These are phyloP conservation scores for Frankliniella fusca DNA, from an alignment of 2,888 invertebrate species.

Conservation along the genomic window DNA sequence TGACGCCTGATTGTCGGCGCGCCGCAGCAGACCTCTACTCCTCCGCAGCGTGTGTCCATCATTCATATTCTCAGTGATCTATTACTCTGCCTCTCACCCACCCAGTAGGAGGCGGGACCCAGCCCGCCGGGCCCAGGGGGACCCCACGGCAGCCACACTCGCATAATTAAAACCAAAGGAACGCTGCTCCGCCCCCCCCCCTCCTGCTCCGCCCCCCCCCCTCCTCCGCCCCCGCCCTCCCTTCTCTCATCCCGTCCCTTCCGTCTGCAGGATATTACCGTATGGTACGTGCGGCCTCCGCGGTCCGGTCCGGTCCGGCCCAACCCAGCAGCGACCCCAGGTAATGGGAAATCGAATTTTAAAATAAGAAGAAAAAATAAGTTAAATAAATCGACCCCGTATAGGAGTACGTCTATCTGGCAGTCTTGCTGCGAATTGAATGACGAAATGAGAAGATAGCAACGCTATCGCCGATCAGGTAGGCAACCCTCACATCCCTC, in stretches of 20 bases:
- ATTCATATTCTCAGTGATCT: background rate
- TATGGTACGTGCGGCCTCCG: background rate
- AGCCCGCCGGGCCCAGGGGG: background rate
- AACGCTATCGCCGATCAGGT: too few relatives aligned
- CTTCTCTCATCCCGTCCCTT: slow-evolving; percentile 13
- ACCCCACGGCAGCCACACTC: background rate
- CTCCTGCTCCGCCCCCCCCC: slow-evolving; percentile 27
- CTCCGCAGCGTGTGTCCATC: background rate
- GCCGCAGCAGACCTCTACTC: too few relatives aligned
- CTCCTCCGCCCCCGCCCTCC: slow-evolving; percentile 10
- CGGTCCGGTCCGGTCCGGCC: background rate
- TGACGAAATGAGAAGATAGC: too few relatives aligned
- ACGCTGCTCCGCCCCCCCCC: background rate
- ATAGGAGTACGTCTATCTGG: too few relatives aligned
- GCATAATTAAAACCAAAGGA: slow-evolving; percentile 12
- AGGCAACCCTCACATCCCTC: too few relatives aligned
- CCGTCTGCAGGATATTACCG: background rate
- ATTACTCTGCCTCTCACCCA: slow-evolving; percentile 6
- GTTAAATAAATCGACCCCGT: background rate
- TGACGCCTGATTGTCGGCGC: too few relatives aligned
- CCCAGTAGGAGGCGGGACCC: background rate
- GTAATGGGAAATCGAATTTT: background rate
- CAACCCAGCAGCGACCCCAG: too few relatives aligned
- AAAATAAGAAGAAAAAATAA: background rate
- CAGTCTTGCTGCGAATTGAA: too few relatives aligned